Base-by-base conservation (phyloP, 2,113 vertebrate species). In the Solenodon paradoxus region DNA sequence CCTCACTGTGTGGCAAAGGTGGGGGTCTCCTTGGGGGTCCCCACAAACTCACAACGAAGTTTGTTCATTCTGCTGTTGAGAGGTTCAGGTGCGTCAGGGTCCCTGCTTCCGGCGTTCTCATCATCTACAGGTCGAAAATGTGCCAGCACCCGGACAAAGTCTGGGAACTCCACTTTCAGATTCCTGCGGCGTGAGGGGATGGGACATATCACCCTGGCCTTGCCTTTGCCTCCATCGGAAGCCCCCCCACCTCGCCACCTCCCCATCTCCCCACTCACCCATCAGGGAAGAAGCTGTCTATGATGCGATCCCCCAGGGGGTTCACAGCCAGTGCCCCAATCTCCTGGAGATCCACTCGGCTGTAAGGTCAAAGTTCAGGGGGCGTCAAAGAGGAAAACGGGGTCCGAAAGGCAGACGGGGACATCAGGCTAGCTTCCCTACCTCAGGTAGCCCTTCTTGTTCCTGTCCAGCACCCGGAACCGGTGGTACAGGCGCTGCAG, bases 291-390 rank as follows among this genome's bases (percentile, higher is more conserved):
- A 99, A 99, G 51, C 98, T 98, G 0, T 97, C 93, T 72, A 99
- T 98, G 92, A 99, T 99, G 68, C 98, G 94, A 69, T 98, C 99
- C 40, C 98, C 98, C 28, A 99, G 98, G 2, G 99, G 99, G 63
- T 99, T 99, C 93, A 98, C 74, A 0, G 98, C 98, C 92, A 99
- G 78, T 32, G 97, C 97, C 28, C 96, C 97, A 0, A 99, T 97
- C 0, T 94, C 95, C 74, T 88, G 98, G 7, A 99, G 98, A 61
- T 99, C 99, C 9, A 96, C 4, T 2, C 95, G 97, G 81, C 99
- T 99, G 95, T 3, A 42, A 74, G 35, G 66, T 28, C 84, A 35
- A 71, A 84, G 40, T 61, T 8, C 49, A 32, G 2, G 15, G 8
- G 40, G 55, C 55, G 55, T 57, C 38, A 28, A 4, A n/a, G 49